Evolutionary conservation across 2,797 vertebrate species (phyloP).

Genomic region (Pterois miles): DNA sequence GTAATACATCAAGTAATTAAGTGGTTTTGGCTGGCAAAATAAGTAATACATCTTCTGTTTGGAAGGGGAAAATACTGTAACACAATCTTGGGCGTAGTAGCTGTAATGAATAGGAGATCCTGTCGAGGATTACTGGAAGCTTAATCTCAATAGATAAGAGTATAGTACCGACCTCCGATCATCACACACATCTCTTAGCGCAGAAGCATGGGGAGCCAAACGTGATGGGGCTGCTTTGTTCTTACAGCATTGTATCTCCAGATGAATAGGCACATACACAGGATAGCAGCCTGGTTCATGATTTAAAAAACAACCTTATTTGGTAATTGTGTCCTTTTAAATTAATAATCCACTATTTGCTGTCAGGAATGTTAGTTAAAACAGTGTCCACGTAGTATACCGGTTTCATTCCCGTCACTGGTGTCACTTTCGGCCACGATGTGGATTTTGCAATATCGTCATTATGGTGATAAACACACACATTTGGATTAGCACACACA

Average conservation of each 20-base stretch:
- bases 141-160: constrained; percentile 58
- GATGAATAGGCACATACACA: constrained; percentile 16
- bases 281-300: constrained; percentile 18
- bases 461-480: no score
- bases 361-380: constrained; percentile 46
- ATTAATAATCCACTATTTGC: constrained; percentile 68
- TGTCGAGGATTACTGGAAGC: constrained; percentile 52
- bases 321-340: constrained; percentile 71
- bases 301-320: constrained; percentile 60
- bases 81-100: constrained; percentile 17
- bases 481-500: no score
- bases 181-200: constrained; percentile 54
- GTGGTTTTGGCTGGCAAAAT: constrained; percentile 16
- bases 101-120: constrained; percentile 50
- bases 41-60: constrained; percentile 23
- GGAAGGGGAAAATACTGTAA: constrained; percentile 21
- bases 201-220: background rate
- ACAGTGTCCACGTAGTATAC: constrained; percentile 5
- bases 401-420: no score
- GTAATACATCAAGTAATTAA: constrained; percentile 26
- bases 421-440: no score
- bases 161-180: constrained; percentile 42
- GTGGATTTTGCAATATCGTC: no score
- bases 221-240: constrained; percentile 37
- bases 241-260: constrained; percentile 24